phyloP scores from a whole-genome alignment of 2,888 invertebrate genomes.

The Amphipoea oculea region DNA sequence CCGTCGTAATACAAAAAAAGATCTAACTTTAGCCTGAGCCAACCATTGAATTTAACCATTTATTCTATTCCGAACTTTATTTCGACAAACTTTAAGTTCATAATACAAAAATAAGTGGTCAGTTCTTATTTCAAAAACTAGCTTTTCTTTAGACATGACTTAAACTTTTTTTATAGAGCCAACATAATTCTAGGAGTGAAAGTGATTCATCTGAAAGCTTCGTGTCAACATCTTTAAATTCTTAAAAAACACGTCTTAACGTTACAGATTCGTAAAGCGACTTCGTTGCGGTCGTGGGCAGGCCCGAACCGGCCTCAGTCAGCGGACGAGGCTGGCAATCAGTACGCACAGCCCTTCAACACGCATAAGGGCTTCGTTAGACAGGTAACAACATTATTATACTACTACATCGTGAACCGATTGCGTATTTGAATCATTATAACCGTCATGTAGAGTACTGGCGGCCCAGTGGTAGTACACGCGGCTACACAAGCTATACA shows the following conservation, averaged over 20 bases:
- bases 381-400: conserved; percentile 73
- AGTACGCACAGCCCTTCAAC: conserved; percentile 88
- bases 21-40: not conserved
- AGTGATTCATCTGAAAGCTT: not conserved
- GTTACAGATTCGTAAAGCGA: conserved; percentile 90
- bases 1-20: not conserved
- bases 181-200: not conserved
- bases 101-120: not conserved
- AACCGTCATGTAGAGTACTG: too few species aligned
- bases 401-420: not conserved
- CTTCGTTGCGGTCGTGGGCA: conserved; percentile 89
- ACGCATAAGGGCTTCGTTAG: conserved; percentile 80
- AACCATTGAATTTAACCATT: too few species aligned
- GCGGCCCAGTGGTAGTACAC: too few species aligned
- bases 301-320: conserved; percentile 80
- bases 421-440: not conserved
- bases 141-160: not conserved
- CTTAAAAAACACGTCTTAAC: not conserved
- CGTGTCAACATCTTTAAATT: not conserved
- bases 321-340: conserved; percentile 82
- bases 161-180: not conserved
- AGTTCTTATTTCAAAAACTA: not conserved
- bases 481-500: too few species aligned
- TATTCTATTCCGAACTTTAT: too few species aligned
- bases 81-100: not conserved